Evolutionary conservation across 2,888 invertebrate species (phyloP), one percentile per base, ranked within the genome.

Genomic region (Rhyacophila evoluta): DNA sequence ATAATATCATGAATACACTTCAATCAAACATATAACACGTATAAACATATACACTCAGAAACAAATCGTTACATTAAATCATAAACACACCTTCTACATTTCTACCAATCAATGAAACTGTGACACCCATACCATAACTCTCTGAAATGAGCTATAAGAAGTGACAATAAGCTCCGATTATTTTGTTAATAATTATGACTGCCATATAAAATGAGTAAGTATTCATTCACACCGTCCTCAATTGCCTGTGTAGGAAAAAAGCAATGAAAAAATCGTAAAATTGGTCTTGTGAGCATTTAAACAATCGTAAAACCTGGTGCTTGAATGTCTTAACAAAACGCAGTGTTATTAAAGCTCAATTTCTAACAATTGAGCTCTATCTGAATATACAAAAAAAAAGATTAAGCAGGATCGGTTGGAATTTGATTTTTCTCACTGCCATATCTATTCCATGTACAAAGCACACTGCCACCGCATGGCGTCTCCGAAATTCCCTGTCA

Each of bases 221-320:
- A 55, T 55, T 55, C 55, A 55, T 55, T 55, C 55, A 19, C 55
- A 55, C 55, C 55, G 10, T 55, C 19, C 55, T 55, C 55, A 55
- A 55, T 55, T 55, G 55, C 55, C 55, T 55, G 55, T 25, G 55
- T 55, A 55, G 55, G 55, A 55, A 55, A 55, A 55, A 55, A 55
- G 55, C 55, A 55, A 55, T 55, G 55, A 55, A 55, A 55, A 55
- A 55, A 55, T 55, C 55, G 55, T 55, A 55, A 55, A 55, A 55
- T 55, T 19, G 55, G 55, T 19, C 55, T 55, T 55, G 25, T 55
- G 10, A 55, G 55, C 55, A 55, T 55, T 55, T 55, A 55, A 55
- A 55, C 55, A 55, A 55, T 55, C 55, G 55, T 55, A 55, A 55
- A 55, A 55, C n/a, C 55, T 55, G 55, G 55, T 19, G 55, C 25